Base-by-base conservation (phyloP, 2,888 invertebrate genomes). In the Volucella bombylans region DNA sequence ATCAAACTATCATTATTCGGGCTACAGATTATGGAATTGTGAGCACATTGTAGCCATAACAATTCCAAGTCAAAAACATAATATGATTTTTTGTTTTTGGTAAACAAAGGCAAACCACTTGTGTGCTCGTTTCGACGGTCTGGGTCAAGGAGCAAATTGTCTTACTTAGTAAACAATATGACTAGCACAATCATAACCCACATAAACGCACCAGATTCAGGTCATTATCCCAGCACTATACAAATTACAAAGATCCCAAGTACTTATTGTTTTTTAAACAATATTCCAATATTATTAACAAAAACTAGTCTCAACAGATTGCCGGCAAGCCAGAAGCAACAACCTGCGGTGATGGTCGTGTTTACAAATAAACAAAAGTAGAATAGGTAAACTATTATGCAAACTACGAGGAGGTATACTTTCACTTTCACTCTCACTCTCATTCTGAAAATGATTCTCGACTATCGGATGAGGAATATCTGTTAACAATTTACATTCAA, bases 291-390 rank as follows among this genome's bases (percentile, higher is more conserved):
- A 72, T 71, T 80, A 62, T 71, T 76, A 85, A 65, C 47, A 80
- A 80, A 80, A 85, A 49, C 69, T 80, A 78, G 71, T 85, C 65
- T 72, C 64, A 80, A 61, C 79, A 65, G n/a, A 74, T 39, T n/a
- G 47, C n/a, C 31, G 31, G 31, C 31, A 31, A 31, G 54, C 18
- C 47, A 43, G 55, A 55, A 52, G 57, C 76, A 76, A 76, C 85
- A 80, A 81, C 81, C 85, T 85, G 81, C 23, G 54, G 67, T 67
- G 80, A 73, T 73, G 52, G 67, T 71, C 68, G 55, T 68, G 72
- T 77, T 85, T 76, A 68, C 76, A 85, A 85, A 85, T 72, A 85
- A 80, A 85, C 81, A 85, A 47, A 45, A 71, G 12, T 38, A 57
- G 31, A 73, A 68, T 71, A 54, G 64, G 76, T 81, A 85, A 81